These are phyloP conservation scores for Tipula helvola DNA, from an alignment of 2,888 invertebrate species.

Conservation along the genomic window DNA sequence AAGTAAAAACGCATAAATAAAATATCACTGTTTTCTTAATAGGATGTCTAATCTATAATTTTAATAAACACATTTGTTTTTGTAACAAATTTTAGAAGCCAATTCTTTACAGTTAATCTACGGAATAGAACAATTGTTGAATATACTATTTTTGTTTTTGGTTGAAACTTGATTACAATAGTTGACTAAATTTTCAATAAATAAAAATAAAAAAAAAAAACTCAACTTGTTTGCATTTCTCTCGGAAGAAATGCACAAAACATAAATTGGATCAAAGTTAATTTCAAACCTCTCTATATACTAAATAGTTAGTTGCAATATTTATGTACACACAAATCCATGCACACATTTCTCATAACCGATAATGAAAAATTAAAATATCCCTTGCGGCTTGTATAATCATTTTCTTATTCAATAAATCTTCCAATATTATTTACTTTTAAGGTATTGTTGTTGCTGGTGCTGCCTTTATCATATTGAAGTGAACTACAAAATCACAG, in stretches of 20 bases:
- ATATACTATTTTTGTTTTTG: no score
- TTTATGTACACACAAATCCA: neutral
- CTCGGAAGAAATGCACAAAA: neutral
- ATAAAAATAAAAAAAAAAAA: no score
- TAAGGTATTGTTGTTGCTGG: neutral
- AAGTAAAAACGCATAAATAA: no score
- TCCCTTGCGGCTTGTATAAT: neutral
- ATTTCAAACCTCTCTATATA: neutral
- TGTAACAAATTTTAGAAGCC: no score
- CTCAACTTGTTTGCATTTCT: neutral
- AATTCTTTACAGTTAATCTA: no score
- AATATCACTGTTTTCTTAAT: no score
- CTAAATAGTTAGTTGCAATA: neutral
- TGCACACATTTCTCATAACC: neutral
- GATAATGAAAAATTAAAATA: neutral
- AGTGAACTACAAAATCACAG: neutral
- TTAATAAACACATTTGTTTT: no score
- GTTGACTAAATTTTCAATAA: no score
- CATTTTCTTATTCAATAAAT: neutral
- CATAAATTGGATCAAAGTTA: neutral
- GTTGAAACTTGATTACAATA: no score
- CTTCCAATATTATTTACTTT: neutral
- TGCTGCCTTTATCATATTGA: neutral
- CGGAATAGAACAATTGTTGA: no score
- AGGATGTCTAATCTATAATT: no score